Conservation (phyloP, 2,888 invertebrate genomes). For the Meghimatium bilineatum region DNA sequence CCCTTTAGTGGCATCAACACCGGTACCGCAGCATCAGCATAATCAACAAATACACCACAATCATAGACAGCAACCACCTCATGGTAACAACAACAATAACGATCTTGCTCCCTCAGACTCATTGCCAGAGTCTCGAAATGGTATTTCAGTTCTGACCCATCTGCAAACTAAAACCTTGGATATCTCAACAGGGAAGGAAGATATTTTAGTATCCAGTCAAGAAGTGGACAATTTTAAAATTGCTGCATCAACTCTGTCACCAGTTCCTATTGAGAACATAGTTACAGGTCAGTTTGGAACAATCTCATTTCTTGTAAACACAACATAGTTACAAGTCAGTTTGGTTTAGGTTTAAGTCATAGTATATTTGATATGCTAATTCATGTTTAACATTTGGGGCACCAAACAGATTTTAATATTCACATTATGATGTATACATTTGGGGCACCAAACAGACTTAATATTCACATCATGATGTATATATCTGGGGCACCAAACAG, state of each 20-base stretch:
- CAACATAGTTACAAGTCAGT: too few relatives aligned
- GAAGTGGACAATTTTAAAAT: conserved; percentile 34
- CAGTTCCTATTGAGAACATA: conserved; percentile 38
- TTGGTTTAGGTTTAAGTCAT: too few relatives aligned
- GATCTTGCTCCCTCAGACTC: conserved; percentile 23
- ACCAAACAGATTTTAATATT: too few relatives aligned
- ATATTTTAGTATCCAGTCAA: not conserved
- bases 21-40: not conserved
- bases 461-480: too few relatives aligned
- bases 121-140: conserved; percentile 37
- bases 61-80: conserved; percentile 16
- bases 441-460: too few relatives aligned
- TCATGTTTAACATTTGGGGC: too few relatives aligned
- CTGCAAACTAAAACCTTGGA: conserved; percentile 35
- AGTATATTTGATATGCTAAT: too few relatives aligned
- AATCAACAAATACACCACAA: not conserved
- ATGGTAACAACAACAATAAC: conserved; percentile 44
- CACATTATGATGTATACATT: too few relatives aligned
- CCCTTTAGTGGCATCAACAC: conserved; percentile 43
- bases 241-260: conserved; percentile 28
- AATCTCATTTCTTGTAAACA: too few relatives aligned
- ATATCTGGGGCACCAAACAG: too few relatives aligned
- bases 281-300: conserved; percentile 37
- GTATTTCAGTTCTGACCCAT: conserved; percentile 25
- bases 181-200: conserved; percentile 39